Base-by-base conservation (phyloP, 2,113 vertebrate genomes). In the Chaetodon trifascialis region DNA sequence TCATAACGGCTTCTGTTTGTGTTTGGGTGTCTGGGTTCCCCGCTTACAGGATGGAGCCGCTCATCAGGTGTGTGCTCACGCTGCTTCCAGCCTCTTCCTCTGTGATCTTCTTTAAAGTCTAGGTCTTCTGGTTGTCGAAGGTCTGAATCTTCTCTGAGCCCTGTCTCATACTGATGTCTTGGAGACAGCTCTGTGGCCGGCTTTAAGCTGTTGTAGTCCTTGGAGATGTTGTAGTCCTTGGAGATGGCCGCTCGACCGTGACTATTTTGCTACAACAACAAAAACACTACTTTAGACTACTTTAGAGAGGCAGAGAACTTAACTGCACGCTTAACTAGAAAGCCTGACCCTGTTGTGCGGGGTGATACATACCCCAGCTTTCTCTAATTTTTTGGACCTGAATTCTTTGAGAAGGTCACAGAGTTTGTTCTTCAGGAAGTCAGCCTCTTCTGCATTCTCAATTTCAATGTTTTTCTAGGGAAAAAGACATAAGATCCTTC, bases 401-500 rank as follows among this genome's bases (percentile, higher is more conserved):
- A 95, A 95, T 82, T 95, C 95, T 82, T 91, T 92, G 46, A 95
- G 76, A 81, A 96, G 88, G 19, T 68, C 47, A 58, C 88, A 93
- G 54, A 96, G 89, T 90, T 93, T 94, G 51, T 84, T 90, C 86
- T 95, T 95, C 10, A 96, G 85, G 81, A 94, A 95, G 40, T 91
- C 87, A 10, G 95, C 95, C 15, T 96, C 94, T 76, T 95, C 93
- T 77, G 84, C 79, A 81, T 93, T 95, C 17, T 95, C 90, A 65
- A 96, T 95, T 87, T 96, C 86, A 77, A 95, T 83, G 44, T 92
- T 91, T 76, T 89, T 94, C 95, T 96, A 70, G 23, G 2, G 59
- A 19, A 64, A 49, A 52, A 47, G 0, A 47, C 7, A 51, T 2
- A 55, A 60, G 66, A 60, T 34, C 34, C 10, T 34, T 62, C 2